phyloP scores from a whole-genome alignment of 2,888 invertebrate genomes.

The Resseliella maxima region DNA sequence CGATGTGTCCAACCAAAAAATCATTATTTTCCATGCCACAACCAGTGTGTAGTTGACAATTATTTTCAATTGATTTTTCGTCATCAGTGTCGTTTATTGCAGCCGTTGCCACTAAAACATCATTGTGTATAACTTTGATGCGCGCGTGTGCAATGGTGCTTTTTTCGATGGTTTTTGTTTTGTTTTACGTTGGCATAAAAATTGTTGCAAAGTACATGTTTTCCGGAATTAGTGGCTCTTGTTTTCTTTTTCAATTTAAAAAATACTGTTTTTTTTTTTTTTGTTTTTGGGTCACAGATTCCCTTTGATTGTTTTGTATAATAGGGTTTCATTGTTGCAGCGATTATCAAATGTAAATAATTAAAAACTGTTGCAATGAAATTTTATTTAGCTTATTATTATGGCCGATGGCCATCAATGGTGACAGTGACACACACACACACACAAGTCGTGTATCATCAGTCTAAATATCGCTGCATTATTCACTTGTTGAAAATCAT shows the following conservation, averaged over 20 bases:
- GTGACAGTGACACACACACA: too few relatives aligned
- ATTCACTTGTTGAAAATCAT: constrained; percentile 32
- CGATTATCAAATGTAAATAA: constrained; percentile 9
- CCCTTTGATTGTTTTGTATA: constrained; percentile 28
- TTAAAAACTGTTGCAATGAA: constrained; percentile 21
- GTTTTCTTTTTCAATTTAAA: too few relatives aligned
- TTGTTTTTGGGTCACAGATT: background rate
- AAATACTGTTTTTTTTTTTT: background rate
- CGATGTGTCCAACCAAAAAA: background rate
- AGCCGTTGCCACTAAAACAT: constrained; percentile 20
- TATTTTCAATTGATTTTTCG: constrained; percentile 53
- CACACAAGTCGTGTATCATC: too few relatives aligned
- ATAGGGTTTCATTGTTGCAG: constrained; percentile 3
- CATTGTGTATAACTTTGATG: background rate
- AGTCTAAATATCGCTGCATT: background rate
- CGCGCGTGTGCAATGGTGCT: background rate
- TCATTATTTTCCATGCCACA: constrained; percentile 32
- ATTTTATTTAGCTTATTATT: background rate
- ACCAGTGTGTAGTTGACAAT: constrained; percentile 41
- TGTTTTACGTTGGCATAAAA: too few relatives aligned
- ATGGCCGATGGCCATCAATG: background rate
- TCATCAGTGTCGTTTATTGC: constrained; percentile 19
- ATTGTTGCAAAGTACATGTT: too few relatives aligned
- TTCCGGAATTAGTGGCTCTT: too few relatives aligned
- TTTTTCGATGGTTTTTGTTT: too few relatives aligned